Evolutionary conservation across 2,888 invertebrate species (phyloP).

Genomic region (Agonopterix alstromeriana): DNA sequence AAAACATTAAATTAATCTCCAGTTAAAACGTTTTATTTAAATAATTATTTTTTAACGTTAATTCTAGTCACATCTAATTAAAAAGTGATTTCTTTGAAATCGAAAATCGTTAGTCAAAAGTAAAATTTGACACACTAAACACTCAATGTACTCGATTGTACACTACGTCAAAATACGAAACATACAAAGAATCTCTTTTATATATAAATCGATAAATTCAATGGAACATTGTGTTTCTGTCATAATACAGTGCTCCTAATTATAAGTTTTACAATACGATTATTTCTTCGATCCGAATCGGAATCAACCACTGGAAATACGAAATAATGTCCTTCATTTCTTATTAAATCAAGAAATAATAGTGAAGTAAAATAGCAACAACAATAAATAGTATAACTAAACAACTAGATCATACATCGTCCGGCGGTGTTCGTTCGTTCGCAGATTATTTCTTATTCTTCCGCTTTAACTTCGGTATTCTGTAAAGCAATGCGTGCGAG

Average conservation of each 20-base stretch:
- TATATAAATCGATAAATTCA: slow-evolving; percentile 26
- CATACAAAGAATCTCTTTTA: slow-evolving; percentile 23
- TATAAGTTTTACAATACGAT: slow-evolving; percentile 16
- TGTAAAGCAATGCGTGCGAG: slow-evolving; percentile 66
- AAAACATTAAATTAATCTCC: slow-evolving; percentile 28
- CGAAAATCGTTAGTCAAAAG: slow-evolving; percentile 39
- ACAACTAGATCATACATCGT: slow-evolving; percentile 64
- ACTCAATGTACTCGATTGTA: slow-evolving; percentile 39
- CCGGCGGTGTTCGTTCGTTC: slow-evolving; percentile 54
- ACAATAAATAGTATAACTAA: slow-evolving; percentile 61
- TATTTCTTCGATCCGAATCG: slow-evolving; percentile 14
- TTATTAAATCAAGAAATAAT: slow-evolving; percentile 16
- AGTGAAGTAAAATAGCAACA: slow-evolving; percentile 18
- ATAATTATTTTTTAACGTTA: slow-evolving; percentile 23
- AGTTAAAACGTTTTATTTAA: slow-evolving; percentile 19
- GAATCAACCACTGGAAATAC: no score
- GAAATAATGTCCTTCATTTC: no score
- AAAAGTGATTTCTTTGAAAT: slow-evolving; percentile 56
- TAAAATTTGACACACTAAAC: slow-evolving; percentile 26
- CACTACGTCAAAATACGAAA: slow-evolving; percentile 19
- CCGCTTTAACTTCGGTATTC: slow-evolving; percentile 71
- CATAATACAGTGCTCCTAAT: slow-evolving; percentile 27
- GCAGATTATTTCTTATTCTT: slow-evolving; percentile 65
- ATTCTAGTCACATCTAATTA: slow-evolving; percentile 30
- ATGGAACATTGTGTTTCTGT: slow-evolving; percentile 33